These are phyloP conservation scores for Brachyptera putata DNA, from an alignment of 2,888 invertebrate genomes.

Conservation along the genomic window DNA sequence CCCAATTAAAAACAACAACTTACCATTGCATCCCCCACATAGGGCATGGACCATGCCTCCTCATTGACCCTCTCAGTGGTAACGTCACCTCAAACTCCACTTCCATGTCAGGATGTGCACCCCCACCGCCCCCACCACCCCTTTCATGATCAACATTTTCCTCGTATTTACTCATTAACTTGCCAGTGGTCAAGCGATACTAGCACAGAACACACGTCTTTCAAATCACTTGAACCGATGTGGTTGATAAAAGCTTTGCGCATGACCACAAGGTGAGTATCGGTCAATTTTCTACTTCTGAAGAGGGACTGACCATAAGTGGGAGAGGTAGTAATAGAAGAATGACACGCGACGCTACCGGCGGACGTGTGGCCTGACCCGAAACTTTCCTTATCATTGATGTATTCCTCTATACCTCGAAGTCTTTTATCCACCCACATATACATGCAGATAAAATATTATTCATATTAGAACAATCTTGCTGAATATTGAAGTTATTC, in stretches of 20 bases:
- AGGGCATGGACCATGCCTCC: slow-evolving; percentile 16
- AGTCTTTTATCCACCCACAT: no score
- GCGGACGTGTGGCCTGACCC: neutral
- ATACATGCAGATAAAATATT: no score
- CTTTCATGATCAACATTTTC: neutral
- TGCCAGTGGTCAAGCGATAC: neutral
- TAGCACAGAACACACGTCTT: no score
- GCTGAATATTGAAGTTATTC: no score
- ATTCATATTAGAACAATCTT: no score
- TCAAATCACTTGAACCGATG: no score
- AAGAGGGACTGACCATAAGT: neutral
- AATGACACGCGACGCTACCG: neutral
- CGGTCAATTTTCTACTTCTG: no score
- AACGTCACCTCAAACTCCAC: slow-evolving; percentile 32
- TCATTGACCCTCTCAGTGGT: slow-evolving; percentile 19
- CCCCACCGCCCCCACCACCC: slow-evolving; percentile 7
- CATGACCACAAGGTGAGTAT: no score
- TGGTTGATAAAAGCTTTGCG: no score
- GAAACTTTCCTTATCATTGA: slow-evolving; percentile 8
- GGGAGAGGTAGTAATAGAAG: neutral
- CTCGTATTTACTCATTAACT: neutral
- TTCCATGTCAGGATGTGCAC: slow-evolving; percentile 22
- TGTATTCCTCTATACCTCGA: no score
- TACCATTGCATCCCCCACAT: slow-evolving; percentile 24
- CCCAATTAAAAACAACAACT: neutral